Evolutionary conservation across 2,797 vertebrate genomes (phyloP).

Genomic region (Anabas testudineus): DNA sequence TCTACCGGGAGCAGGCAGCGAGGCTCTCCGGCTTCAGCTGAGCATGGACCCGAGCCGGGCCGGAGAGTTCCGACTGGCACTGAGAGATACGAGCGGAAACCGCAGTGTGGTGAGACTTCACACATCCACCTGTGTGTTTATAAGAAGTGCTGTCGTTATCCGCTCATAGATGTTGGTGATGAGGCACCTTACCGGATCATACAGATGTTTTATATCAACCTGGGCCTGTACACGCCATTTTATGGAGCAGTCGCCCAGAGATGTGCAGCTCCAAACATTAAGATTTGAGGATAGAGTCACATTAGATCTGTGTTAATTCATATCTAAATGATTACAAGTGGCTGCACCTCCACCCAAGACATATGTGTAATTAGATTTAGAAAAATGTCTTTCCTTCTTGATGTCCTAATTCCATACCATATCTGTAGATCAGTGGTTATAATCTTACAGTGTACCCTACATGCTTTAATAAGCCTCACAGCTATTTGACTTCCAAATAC

Average conservation of each 20-base stretch:
- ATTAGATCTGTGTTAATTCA: neutral
- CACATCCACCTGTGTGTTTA: conserved; percentile 19
- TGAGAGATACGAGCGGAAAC: conserved; percentile 81
- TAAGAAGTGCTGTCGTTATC: neutral
- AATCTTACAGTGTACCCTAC: neutral
- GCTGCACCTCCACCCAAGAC: neutral
- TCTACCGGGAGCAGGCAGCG: conserved; percentile 77
- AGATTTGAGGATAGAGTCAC: neutral
- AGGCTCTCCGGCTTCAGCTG: conserved; percentile 88
- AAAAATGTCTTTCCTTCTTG: neutral
- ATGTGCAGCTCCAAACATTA: conserved; percentile 1
- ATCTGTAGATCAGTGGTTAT: no score
- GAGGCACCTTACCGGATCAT: neutral
- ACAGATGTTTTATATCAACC: neutral
- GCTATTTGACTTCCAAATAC: neutral
- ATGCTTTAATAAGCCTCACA: neutral
- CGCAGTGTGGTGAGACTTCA: conserved; percentile 80
- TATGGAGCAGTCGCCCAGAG: neutral
- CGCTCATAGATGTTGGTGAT: neutral
- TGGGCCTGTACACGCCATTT: conserved; percentile 54
- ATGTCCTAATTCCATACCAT: no score
- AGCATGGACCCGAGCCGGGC: conserved; percentile 87
- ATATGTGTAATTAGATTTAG: neutral
- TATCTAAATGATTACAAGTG: neutral
- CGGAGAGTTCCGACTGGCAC: conserved; percentile 87